Percentiles rank a stretch among this genome's conserved stretches.
Evolutionary conservation across 2,113 vertebrate genomes (phyloP).

Genomic region (Lepidothrix coronata): DNA sequence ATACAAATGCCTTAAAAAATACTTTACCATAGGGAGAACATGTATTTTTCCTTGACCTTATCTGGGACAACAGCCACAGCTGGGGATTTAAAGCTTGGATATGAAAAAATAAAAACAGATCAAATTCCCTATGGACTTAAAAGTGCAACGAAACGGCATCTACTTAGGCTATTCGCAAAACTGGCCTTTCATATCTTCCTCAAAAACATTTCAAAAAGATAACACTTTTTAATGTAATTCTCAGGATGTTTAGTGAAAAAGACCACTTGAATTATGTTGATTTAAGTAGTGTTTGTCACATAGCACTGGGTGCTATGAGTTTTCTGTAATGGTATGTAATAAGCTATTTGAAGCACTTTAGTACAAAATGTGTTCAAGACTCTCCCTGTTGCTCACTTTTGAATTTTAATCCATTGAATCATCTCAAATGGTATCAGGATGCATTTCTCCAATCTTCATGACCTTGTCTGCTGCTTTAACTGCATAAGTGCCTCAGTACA

Average conservation of each 20-base stretch:
- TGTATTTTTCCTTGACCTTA: conserved; percentile 26
- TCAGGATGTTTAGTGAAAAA: background rate
- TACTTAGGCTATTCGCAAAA: background rate
- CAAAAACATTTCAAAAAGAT: background rate
- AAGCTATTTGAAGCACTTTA: background rate
- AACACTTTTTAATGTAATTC: background rate
- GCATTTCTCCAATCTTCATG: background rate
- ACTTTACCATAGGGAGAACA: background rate
- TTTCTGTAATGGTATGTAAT: background rate
- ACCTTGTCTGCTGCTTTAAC: background rate
- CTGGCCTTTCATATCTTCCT: background rate
- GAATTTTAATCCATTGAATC: background rate
- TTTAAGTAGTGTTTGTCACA: background rate
- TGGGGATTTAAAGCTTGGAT: background rate
- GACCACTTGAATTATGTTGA: background rate
- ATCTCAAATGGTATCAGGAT: background rate
- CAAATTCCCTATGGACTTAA: background rate
- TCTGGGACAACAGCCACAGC: background rate
- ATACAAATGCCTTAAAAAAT: background rate
- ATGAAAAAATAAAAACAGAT: background rate
- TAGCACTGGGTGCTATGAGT: background rate
- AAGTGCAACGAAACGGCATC: background rate
- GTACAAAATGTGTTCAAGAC: background rate
- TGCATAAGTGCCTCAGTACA: background rate
- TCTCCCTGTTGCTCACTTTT: background rate